Conservation (phyloP, 2,797 vertebrate species). For the Neopelma chrysocephalum region DNA sequence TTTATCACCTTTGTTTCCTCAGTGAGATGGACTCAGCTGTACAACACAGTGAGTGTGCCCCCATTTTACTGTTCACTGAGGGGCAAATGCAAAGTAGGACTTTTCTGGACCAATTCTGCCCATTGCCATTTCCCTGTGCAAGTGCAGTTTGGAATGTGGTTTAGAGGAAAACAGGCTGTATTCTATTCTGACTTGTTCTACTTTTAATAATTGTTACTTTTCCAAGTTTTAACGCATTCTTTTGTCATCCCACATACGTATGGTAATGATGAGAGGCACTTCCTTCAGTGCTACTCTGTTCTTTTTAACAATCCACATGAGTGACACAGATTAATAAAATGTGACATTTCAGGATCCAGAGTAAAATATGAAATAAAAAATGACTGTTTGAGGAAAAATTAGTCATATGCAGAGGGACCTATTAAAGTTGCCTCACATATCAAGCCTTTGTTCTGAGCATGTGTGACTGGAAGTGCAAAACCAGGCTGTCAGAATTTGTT, state of each 20-base stretch:
- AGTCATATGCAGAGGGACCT: conserved; percentile 73
- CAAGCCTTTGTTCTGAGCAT: conserved; percentile 71
- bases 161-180: background rate
- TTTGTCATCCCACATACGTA: conserved; percentile 31
- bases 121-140: background rate
- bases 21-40: background rate
- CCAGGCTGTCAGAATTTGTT: conserved; percentile 73
- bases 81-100: background rate
- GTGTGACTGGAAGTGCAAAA: conserved; percentile 71
- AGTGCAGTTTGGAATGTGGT: background rate
- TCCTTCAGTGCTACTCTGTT: conserved; percentile 7
- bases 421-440: conserved; percentile 66
- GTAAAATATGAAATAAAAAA: conserved; percentile 56
- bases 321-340: conserved; percentile 59
- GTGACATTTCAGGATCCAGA: conserved; percentile 59
- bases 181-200: conserved; percentile 1
- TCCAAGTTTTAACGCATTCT: background rate
- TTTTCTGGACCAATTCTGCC: background rate
- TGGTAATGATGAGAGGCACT: background rate
- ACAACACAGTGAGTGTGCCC: background rate
- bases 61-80: background rate
- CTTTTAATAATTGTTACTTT: conserved; percentile 10
- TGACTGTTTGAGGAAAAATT: conserved; percentile 70
- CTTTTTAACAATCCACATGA: conserved; percentile 29
- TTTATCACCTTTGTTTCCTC: background rate